Evolutionary conservation across 2,888 invertebrate genomes (phyloP).

Genomic region (Hyposoter dolosus): DNA sequence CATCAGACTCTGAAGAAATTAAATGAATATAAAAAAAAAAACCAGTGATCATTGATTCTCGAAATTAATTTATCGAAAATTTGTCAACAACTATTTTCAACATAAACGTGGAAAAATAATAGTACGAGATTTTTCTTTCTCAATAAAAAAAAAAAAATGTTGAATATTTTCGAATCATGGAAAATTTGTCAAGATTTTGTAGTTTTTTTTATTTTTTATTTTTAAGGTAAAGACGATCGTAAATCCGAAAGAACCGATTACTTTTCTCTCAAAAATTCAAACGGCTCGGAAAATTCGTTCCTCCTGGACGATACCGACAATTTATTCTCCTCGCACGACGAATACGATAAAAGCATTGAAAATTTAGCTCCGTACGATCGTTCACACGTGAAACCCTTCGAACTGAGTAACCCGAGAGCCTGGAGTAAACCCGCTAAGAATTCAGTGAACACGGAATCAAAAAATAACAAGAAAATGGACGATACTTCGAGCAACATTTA

Average conservation of each 20-base stretch:
- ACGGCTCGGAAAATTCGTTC: background rate
- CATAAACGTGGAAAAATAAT: background rate
- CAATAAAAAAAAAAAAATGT: background rate
- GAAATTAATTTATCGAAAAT: background rate
- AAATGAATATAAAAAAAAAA: too few species aligned
- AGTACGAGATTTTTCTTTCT: background rate
- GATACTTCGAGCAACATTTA: background rate
- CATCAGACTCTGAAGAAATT: too few species aligned
- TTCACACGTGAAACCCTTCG: constrained; percentile 36
- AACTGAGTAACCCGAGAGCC: constrained; percentile 12
- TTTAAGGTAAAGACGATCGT: constrained; percentile 31
- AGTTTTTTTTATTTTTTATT: background rate
- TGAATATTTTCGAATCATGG: background rate
- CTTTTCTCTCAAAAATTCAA: background rate
- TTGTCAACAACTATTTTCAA: background rate
- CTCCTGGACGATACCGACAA: constrained; percentile 17
- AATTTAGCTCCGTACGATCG: constrained; percentile 11
- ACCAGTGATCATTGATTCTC: background rate
- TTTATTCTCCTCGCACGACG: background rate
- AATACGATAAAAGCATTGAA: constrained; percentile 27
- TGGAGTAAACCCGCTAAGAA: constrained; percentile 31
- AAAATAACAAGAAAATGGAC: background rate
- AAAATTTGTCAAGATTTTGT: background rate
- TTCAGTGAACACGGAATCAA: constrained; percentile 16
- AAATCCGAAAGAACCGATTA: constrained; percentile 14